Conservation (phyloP, 2,113 vertebrate species). For the Miniopterus natalensis region DNA sequence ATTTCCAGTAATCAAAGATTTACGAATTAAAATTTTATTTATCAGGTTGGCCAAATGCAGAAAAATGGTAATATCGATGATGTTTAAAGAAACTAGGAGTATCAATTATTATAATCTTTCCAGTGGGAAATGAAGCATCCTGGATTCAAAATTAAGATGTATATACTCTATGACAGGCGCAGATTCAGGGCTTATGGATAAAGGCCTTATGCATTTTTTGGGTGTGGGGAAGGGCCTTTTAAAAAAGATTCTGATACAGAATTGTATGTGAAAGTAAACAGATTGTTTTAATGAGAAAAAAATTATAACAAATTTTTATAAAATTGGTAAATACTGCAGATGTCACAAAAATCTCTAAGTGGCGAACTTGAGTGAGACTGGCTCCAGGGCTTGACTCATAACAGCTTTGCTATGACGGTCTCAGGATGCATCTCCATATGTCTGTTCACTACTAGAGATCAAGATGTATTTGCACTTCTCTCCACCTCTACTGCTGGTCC, state of each 20-base stretch:
- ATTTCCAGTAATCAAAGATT: background rate
- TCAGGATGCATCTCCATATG: background rate
- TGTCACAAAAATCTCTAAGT: background rate
- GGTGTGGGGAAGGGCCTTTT: background rate
- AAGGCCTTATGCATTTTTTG: background rate
- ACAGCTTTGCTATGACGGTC: background rate
- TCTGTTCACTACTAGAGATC: background rate
- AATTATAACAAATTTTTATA: background rate
- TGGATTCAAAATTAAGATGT: background rate
- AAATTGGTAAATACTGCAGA: background rate
- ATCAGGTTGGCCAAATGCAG: background rate
- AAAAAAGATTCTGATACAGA: background rate
- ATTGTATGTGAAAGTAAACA: background rate
- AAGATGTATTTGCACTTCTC: background rate
- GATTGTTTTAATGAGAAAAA: conserved; percentile 6
- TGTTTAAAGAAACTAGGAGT: background rate
- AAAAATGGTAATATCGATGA: background rate
- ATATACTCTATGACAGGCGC: background rate
- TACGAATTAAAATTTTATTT: background rate
- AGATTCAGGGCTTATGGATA: background rate
- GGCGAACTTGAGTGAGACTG: background rate
- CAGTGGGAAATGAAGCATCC: background rate
- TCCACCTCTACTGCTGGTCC: background rate
- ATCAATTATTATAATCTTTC: background rate
- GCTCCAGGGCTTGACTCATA: background rate